Percentiles rank a stretch among this genome's conserved stretches.
Evolutionary conservation across 2,113 vertebrate species (phyloP).

Genomic region (Nettapus auritus): DNA sequence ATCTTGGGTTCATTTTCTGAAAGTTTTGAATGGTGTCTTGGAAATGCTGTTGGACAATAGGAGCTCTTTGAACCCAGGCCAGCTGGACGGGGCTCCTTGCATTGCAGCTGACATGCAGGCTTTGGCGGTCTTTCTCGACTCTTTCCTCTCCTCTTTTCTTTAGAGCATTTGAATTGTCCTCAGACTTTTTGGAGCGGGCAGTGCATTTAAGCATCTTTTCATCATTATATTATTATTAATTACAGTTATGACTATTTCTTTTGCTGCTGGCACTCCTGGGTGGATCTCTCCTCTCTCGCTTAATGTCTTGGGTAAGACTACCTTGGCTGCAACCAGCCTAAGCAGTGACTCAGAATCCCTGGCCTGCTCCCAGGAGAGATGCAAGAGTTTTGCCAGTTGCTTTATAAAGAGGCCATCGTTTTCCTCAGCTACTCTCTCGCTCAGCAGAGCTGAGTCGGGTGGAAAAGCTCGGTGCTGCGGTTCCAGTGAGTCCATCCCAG

Average conservation of each 20-base stretch:
- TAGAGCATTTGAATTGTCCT: constrained; percentile 66
- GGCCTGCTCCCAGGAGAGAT: constrained; percentile 57
- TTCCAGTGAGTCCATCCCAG: constrained; percentile 42
- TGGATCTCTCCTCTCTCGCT: constrained; percentile 49
- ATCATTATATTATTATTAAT: constrained; percentile 60
- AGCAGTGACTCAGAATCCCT: constrained; percentile 70
- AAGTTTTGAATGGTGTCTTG: constrained; percentile 67
- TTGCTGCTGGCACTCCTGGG: constrained; percentile 59
- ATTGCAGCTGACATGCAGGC: constrained; percentile 70
- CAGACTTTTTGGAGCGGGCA: constrained; percentile 72
- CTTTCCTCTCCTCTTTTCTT: constrained; percentile 56
- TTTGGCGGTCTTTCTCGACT: constrained; percentile 61
- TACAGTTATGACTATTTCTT: constrained; percentile 39
- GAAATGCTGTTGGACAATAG: constrained; percentile 66
- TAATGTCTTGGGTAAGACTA: constrained; percentile 55
- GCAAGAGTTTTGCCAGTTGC: constrained; percentile 51
- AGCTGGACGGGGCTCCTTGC: constrained; percentile 58
- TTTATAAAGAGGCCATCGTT: constrained; percentile 61
- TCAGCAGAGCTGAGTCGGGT: constrained; percentile 19
- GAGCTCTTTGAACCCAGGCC: constrained; percentile 60
- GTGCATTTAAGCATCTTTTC: constrained; percentile 43
- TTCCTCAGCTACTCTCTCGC: constrained; percentile 6
- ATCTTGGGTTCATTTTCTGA: constrained; percentile 70
- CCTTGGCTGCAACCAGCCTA: constrained; percentile 44
- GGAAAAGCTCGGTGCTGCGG: constrained; percentile 52